These are phyloP conservation scores for Parelbella ahira DNA, from an alignment of 2,888 invertebrate species.

Conservation along the genomic window DNA sequence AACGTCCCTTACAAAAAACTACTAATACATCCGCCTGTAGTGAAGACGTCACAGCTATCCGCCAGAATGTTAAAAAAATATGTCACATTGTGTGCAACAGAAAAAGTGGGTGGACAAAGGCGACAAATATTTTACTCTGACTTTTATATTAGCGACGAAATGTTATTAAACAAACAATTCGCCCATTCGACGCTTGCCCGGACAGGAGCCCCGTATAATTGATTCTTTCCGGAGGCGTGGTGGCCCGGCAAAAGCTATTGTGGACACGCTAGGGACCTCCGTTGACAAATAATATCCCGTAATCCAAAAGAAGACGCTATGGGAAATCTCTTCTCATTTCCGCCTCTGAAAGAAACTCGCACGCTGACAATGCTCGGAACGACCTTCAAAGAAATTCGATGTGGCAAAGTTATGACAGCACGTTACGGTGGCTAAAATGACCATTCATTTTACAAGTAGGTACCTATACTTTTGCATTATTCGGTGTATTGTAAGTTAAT, in stretches of 20 bases:
- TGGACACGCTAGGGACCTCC: slow-evolving; percentile 44
- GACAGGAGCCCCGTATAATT: slow-evolving; percentile 69
- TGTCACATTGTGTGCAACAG: slow-evolving; percentile 57
- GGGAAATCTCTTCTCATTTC: slow-evolving; percentile 74
- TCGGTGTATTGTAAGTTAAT: too few species aligned
- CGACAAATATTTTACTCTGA: slow-evolving; percentile 67
- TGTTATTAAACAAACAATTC: slow-evolving; percentile 81
- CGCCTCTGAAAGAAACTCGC: slow-evolving; percentile 66
- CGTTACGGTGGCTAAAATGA: slow-evolving; percentile 39
- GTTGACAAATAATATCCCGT: slow-evolving; percentile 67
- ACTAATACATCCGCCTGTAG: slow-evolving; percentile 59
- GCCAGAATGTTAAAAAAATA: slow-evolving; percentile 57
- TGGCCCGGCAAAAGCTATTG: slow-evolving; percentile 53
- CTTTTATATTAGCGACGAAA: slow-evolving; percentile 67
- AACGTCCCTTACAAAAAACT: slow-evolving; percentile 59
- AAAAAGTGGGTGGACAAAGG: slow-evolving; percentile 60
- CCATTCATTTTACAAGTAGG: too few species aligned
- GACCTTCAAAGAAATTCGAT: slow-evolving; percentile 61
- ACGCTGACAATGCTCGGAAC: slow-evolving; percentile 64
- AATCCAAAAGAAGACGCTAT: slow-evolving; percentile 58
- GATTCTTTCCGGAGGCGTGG: slow-evolving; percentile 78
- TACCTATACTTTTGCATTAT: too few species aligned
- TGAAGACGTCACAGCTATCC: slow-evolving; percentile 56
- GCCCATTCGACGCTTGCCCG: slow-evolving; percentile 73
- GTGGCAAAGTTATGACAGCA: slow-evolving; percentile 63